phyloP scores from a whole-genome alignment of 2,113 vertebrate species.

The Gymnorhina tibicen region DNA sequence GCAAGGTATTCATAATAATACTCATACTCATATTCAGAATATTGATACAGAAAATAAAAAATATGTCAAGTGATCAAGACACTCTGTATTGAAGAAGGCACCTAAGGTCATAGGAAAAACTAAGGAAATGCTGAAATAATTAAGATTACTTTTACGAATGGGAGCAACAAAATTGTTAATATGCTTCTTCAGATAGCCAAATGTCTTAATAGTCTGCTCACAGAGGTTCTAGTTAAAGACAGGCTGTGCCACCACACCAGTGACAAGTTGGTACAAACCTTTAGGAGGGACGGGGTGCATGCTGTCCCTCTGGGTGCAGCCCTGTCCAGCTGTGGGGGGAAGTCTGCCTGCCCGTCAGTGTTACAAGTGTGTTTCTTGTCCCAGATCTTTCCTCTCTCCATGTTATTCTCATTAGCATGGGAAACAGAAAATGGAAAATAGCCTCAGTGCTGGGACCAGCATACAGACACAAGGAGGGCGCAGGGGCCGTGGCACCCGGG shows the following conservation, averaged over 20 bases:
- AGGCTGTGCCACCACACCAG: neutral
- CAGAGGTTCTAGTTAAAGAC: neutral
- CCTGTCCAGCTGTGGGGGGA: neutral
- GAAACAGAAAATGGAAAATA: neutral
- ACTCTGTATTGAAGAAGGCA: neutral
- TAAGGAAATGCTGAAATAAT: neutral
- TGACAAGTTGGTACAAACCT: neutral
- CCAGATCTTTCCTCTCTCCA: neutral
- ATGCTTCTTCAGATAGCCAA: neutral
- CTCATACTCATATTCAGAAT: neutral
- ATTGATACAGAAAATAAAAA: neutral
- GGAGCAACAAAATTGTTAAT: neutral
- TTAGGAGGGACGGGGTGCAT: neutral
- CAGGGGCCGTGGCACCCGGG: accelerated
- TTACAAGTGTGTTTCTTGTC: neutral
- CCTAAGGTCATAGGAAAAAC: neutral
- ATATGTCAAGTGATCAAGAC: neutral
- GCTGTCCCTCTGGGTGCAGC: neutral
- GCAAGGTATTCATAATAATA: neutral
- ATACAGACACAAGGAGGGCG: accelerated
- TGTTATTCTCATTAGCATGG: neutral
- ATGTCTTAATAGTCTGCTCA: neutral
- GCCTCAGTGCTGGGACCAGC: neutral
- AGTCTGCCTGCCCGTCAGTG: neutral
- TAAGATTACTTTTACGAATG: neutral